phyloP scores from a whole-genome alignment of 64 coral and sea anemone species.

The Montipora sp. region DNA sequence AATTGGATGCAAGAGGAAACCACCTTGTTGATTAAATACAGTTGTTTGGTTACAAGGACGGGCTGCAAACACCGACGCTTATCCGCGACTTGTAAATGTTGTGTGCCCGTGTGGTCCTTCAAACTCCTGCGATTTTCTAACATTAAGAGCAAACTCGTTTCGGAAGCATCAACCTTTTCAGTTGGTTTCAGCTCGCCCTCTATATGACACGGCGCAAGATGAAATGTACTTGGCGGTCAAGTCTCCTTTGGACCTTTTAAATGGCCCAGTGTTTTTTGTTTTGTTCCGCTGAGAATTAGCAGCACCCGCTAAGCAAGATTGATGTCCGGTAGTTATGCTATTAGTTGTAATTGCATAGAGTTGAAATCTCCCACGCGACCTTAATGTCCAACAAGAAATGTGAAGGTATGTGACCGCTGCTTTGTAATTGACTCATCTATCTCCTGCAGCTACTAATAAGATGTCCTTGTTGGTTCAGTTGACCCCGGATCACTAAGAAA shows the following conservation, averaged over 20 bases:
- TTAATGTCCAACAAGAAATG: conserved; percentile 10
- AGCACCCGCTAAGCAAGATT: background rate
- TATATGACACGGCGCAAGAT: background rate
- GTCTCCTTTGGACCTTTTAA: conserved; percentile 1
- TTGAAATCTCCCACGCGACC: conserved; percentile 38
- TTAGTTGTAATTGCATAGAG: background rate
- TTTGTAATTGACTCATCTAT: background rate
- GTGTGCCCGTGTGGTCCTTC: background rate
- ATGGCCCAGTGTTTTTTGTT: background rate
- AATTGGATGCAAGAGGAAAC: conserved; percentile 40
- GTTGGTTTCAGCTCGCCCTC: background rate
- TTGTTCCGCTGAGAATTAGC: conserved; percentile 22
- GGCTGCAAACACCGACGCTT: background rate
- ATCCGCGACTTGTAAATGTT: background rate
- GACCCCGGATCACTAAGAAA: background rate
- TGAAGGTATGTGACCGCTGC: conserved; percentile 4
- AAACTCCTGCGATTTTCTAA: background rate
- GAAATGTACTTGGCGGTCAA: background rate
- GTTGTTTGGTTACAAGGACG: conserved; percentile 7
- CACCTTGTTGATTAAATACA: background rate
- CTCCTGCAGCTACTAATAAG: background rate
- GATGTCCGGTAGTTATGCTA: conserved; percentile 17
- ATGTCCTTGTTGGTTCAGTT: background rate
- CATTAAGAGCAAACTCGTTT: background rate
- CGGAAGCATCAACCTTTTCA: background rate